A percentile compares a stretch with the other conserved stretches of the same genome.
Evolutionary conservation across 2,113 vertebrate genomes (phyloP).

Genomic region (Crocuta crocuta): DNA sequence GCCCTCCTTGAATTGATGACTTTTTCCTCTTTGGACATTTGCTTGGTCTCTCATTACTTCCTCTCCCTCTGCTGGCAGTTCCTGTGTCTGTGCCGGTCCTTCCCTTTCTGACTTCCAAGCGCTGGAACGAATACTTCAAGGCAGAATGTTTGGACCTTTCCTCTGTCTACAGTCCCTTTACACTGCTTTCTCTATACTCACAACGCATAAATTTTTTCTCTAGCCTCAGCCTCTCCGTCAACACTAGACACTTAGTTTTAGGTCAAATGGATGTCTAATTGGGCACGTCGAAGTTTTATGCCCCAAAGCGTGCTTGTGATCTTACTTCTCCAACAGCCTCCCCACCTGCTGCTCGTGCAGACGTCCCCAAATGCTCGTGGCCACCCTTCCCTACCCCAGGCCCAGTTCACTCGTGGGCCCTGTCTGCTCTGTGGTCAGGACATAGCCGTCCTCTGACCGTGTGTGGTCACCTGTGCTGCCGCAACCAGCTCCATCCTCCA

Average conservation of each 20-base stretch:
- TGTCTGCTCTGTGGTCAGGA: neutral
- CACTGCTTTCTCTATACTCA: neutral
- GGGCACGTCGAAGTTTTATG: neutral
- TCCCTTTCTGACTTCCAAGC: neutral
- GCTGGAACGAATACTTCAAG: neutral
- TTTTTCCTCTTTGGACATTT: neutral
- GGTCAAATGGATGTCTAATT: neutral
- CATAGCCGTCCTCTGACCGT: neutral
- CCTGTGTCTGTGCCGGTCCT: neutral
- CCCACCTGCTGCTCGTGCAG: neutral
- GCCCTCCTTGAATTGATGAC: neutral
- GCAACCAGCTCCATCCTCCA: accelerated
- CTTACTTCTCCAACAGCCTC: neutral
- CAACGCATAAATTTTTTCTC: neutral
- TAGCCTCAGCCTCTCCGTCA: neutral
- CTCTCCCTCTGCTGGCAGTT: too few relatives aligned
- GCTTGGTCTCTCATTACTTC: neutral
- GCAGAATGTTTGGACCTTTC: neutral
- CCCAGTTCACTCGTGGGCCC: neutral
- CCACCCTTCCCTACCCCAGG: neutral
- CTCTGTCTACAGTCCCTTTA: neutral
- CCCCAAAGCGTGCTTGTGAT: neutral
- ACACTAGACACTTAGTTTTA: neutral
- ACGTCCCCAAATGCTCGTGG: neutral
- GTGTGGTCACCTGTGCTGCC: neutral